These are phyloP conservation scores for Synergus japonicus DNA, from an alignment of 2,888 invertebrate species.

Conservation along the genomic window DNA sequence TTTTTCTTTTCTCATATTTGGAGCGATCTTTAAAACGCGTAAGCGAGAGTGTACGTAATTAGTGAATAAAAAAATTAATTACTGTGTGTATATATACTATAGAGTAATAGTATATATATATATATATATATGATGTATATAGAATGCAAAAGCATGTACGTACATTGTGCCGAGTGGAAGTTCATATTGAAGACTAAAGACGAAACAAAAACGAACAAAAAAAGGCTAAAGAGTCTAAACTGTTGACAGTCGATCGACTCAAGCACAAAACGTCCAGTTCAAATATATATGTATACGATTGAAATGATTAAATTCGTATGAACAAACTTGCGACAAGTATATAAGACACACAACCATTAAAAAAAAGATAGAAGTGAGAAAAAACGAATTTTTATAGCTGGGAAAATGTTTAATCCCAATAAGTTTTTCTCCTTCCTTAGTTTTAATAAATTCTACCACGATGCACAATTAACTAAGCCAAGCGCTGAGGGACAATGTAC, in stretches of 20 bases:
- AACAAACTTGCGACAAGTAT: slow-evolving; percentile 8
- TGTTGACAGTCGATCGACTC: slow-evolving; percentile 11
- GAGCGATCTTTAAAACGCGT: slow-evolving; percentile 12
- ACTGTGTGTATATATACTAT: slow-evolving; percentile 33
- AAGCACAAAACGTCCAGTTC: slow-evolving; percentile 20
- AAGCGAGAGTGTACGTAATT: slow-evolving; percentile 30
- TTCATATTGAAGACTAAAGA: slow-evolving; percentile 1
- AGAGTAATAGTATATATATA: slow-evolving; percentile 34
- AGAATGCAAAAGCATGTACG: slow-evolving; percentile 35
- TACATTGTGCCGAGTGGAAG: slow-evolving; percentile 40
- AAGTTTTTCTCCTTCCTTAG: slow-evolving; percentile 58
- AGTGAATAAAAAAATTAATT: slow-evolving; percentile 33
- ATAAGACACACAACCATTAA: background rate
- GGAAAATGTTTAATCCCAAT: background rate
- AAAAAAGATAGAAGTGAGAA: slow-evolving; percentile 6
- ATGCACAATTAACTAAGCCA: slow-evolving; percentile 68
- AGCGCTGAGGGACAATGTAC: slow-evolving; percentile 61
- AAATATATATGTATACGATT: background rate
- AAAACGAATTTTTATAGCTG: slow-evolving; percentile 3
- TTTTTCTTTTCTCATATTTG: background rate
- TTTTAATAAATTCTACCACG: slow-evolving; percentile 56
- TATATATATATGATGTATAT: slow-evolving; percentile 35
- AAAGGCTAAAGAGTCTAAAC: slow-evolving; percentile 23
- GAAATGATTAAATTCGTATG: background rate
- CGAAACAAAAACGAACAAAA: background rate